Percentiles rank a stretch among this genome's conserved stretches.
Evolutionary conservation across 2,888 invertebrate genomes (phyloP).

Genomic region (Hypomecis punctinalis): DNA sequence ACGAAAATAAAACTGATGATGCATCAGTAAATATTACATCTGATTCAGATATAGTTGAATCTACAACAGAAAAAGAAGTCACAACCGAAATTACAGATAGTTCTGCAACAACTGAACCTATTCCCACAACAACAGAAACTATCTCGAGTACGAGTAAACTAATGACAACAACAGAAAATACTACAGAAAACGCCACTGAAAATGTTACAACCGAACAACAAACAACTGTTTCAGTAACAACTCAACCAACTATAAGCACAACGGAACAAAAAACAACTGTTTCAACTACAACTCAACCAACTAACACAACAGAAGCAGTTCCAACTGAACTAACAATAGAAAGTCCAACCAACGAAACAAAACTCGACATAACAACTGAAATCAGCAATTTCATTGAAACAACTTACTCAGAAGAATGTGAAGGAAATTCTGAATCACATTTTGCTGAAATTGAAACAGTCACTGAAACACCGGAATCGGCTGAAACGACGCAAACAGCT

Average conservation of each 20-base stretch:
- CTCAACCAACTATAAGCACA: background rate
- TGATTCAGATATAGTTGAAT: conserved; percentile 6
- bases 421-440: background rate
- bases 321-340: background rate
- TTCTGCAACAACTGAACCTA: conserved; percentile 2
- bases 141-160: too few species aligned
- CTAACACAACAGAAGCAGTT: background rate
- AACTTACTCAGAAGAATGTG: background rate
- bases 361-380: background rate
- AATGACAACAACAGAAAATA: background rate
- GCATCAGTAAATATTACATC: conserved; percentile 2
- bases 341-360: background rate
- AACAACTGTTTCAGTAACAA: background rate
- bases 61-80: background rate
- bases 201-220: background rate
- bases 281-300: background rate
- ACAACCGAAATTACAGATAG: conserved; percentile 11
- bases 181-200: background rate
- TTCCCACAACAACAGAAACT: background rate
- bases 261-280: background rate
- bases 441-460: background rate
- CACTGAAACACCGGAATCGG: conserved; percentile 4
- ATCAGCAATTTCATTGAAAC: conserved; percentile 9
- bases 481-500: background rate
- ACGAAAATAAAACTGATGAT: conserved; percentile 8